Evolutionary conservation across 2,888 invertebrate species (phyloP).

Genomic region (Fragum fragum): DNA sequence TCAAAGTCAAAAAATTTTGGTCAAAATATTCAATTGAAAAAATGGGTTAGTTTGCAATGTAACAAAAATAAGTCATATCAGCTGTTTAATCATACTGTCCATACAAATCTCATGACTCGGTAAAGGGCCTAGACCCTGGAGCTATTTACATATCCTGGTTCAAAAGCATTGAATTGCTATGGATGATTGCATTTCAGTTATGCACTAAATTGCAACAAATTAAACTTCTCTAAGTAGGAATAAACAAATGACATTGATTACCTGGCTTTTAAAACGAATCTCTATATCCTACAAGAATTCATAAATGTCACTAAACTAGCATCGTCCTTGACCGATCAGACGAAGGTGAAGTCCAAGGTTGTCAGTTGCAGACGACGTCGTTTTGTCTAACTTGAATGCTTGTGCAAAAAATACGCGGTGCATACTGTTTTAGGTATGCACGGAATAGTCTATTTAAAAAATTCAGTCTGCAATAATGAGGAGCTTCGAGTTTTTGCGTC

Average conservation of each 20-base stretch:
- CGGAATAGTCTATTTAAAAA: too few species aligned
- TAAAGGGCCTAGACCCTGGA: neutral
- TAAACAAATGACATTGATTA: neutral
- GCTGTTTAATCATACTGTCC: too few species aligned
- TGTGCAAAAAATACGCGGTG: neutral
- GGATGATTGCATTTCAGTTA: neutral
- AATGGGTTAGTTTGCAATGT: too few species aligned
- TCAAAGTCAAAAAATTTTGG: too few species aligned
- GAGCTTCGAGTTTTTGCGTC: too few species aligned
- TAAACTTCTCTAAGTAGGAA: neutral
- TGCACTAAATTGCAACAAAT: neutral
- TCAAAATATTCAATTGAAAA: too few species aligned
- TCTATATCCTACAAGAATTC: neutral
- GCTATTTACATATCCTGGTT: constrained; percentile 4
- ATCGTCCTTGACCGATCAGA: constrained; percentile 11
- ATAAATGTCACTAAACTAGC: neutral
- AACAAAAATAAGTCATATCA: too few species aligned
- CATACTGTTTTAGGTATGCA: too few species aligned
- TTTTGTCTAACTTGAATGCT: neutral
- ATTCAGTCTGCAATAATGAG: too few species aligned
- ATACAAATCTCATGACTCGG: neutral
- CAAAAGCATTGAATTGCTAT: neutral
- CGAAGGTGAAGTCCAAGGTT: constrained; percentile 6
- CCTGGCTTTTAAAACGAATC: neutral
- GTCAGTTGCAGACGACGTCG: constrained; percentile 2